Percentiles rank a stretch among this genome's conserved stretches.
phyloP scores from a whole-genome alignment of 2,888 invertebrate species.

The Temnothorax unifasciatus region DNA sequence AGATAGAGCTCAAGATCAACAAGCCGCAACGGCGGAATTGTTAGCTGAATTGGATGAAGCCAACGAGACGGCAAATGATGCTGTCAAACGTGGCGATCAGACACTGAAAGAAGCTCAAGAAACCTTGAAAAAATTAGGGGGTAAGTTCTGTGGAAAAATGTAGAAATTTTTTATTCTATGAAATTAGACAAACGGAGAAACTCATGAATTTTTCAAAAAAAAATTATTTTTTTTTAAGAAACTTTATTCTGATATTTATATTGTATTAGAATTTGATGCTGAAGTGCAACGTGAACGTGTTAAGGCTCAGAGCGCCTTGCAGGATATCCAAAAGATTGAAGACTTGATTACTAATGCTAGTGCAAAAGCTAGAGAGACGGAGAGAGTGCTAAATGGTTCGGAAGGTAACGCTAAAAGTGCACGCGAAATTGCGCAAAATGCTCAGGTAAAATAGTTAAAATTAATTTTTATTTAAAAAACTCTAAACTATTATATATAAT shows the following conservation, averaged over 20 bases:
- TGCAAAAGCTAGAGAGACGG: conserved; percentile 90
- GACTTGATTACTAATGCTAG: conserved; percentile 91
- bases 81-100: conserved; percentile 94
- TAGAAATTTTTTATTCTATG: background rate
- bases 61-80: conserved; percentile 92
- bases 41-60: conserved; percentile 93
- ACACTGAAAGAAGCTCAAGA: conserved; percentile 93
- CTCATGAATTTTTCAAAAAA: background rate
- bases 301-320: conserved; percentile 92
- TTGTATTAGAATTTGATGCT: conserved; percentile 92
- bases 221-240: background rate
- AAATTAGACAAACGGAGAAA: background rate
- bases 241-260: background rate
- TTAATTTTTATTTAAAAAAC: background rate
- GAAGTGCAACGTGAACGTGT: conserved; percentile 95
- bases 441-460: conserved; percentile 87
- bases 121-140: conserved; percentile 92
- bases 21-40: conserved; percentile 93
- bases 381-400: conserved; percentile 91
- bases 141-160: conserved; percentile 82
- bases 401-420: conserved; percentile 93
- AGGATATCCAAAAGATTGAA: conserved; percentile 92
- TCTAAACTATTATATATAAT: background rate
- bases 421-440: conserved; percentile 91
- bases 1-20: conserved; percentile 90